Evolutionary conservation across 2,888 invertebrate genomes (phyloP).

Genomic region (Euclidia mi): DNA sequence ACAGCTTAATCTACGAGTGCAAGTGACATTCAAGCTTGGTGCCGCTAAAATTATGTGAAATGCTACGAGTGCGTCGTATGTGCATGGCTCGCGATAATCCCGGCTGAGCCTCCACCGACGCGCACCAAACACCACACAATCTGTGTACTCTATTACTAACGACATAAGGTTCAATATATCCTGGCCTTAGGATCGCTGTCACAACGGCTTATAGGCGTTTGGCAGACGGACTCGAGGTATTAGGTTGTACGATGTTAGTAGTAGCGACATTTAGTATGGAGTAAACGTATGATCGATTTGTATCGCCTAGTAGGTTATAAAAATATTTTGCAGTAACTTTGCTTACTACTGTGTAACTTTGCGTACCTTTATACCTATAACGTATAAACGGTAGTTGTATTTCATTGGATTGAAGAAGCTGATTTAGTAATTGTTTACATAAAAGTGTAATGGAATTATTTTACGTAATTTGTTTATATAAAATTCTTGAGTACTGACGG

Average conservation of each 20-base stretch:
- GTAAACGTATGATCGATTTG: too few species aligned
- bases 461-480: too few species aligned
- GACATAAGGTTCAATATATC: background rate
- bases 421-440: too few species aligned
- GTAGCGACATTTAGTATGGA: background rate
- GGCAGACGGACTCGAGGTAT: conserved; percentile 37
- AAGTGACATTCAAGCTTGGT: background rate
- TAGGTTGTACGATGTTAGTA: conserved; percentile 15
- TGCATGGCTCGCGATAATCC: conserved; percentile 15
- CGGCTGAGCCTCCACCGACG: conserved; percentile 2
- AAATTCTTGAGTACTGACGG: too few species aligned
- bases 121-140: background rate
- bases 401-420: too few species aligned
- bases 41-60: background rate
- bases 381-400: too few species aligned
- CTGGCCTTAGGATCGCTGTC: conserved; percentile 27
- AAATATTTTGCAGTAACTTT: too few species aligned
- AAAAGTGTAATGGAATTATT: too few species aligned
- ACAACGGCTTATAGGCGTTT: conserved; percentile 40
- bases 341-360: too few species aligned
- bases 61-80: conserved; percentile 4
- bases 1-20: background rate
- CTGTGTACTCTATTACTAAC: background rate
- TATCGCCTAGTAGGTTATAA: too few species aligned
- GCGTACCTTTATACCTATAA: too few species aligned